Evolutionary conservation across 1,140 invertebrate species (phyloP), one percentile per base, ranked within the genome.

Genomic region (Ips typographus): DNA sequence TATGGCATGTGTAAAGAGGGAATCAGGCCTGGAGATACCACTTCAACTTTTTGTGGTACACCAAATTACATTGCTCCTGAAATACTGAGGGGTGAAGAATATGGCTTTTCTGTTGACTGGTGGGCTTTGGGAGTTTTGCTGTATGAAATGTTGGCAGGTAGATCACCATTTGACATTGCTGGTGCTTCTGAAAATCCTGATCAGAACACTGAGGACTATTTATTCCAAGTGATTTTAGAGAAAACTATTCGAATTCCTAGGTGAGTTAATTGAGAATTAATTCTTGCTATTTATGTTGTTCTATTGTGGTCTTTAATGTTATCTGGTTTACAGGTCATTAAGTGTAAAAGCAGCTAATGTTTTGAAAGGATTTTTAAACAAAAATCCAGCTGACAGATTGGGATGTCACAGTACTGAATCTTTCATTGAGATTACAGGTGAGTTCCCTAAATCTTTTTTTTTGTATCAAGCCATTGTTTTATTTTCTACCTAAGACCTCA

Each of bases 11-110:
- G 93, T 80, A 99, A 99, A 82, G 97, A 99, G 82, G 96, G 96
- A 43, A 95, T 99, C 47, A 84, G 92, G 55, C 89, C 91, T 1
- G 93, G 93, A 3, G 91, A 93, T 79, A 93, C 91, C 37, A 96
- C 96, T n/a, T 94, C 91, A 6, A 98, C 96, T 0, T 98, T 98
- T 83, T 98, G 95, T 83, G 95, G 96, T 56, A 99, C 97, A 42
- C 98, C 98, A n/a, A 99, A 99, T 85, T 99, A 99, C 80, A 99
- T 99, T 68, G 96, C 98, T 7, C 98, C 98, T 1, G 98, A 99
- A 84, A 99, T 99, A 74, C 84, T 99, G n/a, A 86, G 95, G 58
- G 96, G 96, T 40, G 94, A 98, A 82, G 94, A 98, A 78, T 98
- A 98, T 81, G 93, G 94, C 65, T 94, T 94, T 82, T 93, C 91